Conservation (phyloP, 2,113 vertebrate species). For the Euleptes europaea region DNA sequence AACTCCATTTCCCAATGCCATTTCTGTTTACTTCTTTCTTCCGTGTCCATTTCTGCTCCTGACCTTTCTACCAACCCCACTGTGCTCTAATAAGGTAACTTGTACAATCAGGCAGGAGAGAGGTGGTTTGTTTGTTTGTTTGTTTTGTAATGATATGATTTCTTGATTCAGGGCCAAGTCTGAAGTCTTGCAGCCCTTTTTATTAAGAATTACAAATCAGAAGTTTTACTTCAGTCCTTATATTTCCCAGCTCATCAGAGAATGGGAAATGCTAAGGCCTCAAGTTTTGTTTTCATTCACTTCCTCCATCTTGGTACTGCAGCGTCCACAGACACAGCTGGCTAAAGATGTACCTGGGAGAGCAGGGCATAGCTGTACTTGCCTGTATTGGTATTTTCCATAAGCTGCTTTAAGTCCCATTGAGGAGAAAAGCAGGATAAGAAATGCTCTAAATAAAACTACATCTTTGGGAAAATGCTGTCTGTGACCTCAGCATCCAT, state of each 20-base stretch:
- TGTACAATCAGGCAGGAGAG: neutral
- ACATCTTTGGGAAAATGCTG: neutral
- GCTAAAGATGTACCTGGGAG: too few species aligned
- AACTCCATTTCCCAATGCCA: neutral
- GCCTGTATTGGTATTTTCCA: neutral
- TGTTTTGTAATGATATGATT: neutral
- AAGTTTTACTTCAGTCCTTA: neutral
- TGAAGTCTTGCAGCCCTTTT: neutral
- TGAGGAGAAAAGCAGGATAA: neutral
- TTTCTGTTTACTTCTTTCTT: neutral
- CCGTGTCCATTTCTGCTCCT: neutral
- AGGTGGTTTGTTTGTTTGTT: too few species aligned
- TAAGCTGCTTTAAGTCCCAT: neutral
- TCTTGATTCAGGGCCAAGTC: neutral
- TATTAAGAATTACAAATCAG: neutral
- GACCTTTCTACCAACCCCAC: slow-evolving; percentile 13
- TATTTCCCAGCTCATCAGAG: neutral
- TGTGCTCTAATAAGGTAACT: neutral
- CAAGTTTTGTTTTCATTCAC: too few species aligned
- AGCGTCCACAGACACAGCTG: too few species aligned
- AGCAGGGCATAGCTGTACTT: slow-evolving; percentile 13
- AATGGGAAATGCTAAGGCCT: too few species aligned
- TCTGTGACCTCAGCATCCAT: slow-evolving; percentile 1
- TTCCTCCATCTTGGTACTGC: too few species aligned
- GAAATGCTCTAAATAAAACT: slow-evolving; percentile 8